These are phyloP conservation scores for Siderastrea siderea DNA, from an alignment of 92 coral and sea anemone genomes.

Conservation along the genomic window DNA sequence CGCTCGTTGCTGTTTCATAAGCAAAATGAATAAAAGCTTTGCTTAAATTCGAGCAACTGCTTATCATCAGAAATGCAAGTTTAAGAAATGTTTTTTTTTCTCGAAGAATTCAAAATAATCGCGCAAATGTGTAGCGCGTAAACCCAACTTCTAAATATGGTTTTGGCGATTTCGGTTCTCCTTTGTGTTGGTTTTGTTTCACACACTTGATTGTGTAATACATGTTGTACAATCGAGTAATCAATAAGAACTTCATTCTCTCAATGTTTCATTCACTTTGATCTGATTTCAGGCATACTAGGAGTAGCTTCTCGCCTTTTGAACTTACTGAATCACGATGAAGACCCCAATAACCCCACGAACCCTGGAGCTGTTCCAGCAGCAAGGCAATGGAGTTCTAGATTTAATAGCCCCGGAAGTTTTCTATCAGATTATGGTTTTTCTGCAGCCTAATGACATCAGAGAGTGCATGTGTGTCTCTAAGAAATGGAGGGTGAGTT, in stretches of 20 bases:
- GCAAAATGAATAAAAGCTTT: too few species aligned
- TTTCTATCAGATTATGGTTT: slow-evolving; percentile 41
- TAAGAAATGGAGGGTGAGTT: slow-evolving; percentile 43
- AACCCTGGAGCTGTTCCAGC: slow-evolving; percentile 21
- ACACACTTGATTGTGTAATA: background rate
- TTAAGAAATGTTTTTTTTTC: too few species aligned
- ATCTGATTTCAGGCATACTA: slow-evolving; percentile 1
- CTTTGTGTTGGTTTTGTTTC: background rate
- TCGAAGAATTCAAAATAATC: too few species aligned
- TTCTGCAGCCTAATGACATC: slow-evolving; percentile 35
- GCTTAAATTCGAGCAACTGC: too few species aligned
- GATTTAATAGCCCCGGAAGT: slow-evolving; percentile 40
- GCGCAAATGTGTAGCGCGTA: too few species aligned
- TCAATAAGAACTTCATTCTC: background rate
- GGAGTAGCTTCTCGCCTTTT: background rate
- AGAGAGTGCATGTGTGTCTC: slow-evolving; percentile 47
- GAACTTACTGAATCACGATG: background rate
- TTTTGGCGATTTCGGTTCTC: background rate
- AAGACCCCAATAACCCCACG: slow-evolving; percentile 39
- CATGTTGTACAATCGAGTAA: background rate
- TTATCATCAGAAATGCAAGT: too few species aligned
- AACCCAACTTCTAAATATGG: background rate
- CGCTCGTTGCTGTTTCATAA: too few species aligned
- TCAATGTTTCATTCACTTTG: background rate
- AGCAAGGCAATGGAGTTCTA: slow-evolving; percentile 8